Conservation (phyloP, 35 echinoderm and acorn worm species). For the Holothuria glaberrima region DNA sequence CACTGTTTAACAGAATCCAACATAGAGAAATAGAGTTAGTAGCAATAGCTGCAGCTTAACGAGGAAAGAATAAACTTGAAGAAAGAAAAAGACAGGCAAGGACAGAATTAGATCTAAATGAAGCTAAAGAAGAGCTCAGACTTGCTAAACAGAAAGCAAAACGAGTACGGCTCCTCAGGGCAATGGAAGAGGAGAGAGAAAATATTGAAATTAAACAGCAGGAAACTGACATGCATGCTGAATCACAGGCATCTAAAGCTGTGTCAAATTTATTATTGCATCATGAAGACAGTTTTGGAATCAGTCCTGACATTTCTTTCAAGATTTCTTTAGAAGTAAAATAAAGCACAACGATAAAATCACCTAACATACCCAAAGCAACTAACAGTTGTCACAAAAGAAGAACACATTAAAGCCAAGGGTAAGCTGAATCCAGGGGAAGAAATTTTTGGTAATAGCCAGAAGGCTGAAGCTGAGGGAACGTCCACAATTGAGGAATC, state of each 20-base stretch:
- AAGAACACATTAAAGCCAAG: neutral
- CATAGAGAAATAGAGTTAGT: conserved; percentile 22
- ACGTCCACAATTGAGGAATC: no score
- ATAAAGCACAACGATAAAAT: neutral
- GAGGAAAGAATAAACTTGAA: neutral
- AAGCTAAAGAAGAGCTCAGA: neutral
- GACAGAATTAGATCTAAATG: neutral
- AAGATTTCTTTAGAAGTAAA: neutral
- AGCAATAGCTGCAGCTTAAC: neutral
- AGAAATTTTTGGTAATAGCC: neutral
- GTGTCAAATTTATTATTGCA: neutral
- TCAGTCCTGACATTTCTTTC: neutral
- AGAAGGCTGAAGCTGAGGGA: no score
- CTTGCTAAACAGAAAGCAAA: neutral
- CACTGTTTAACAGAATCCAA: neutral
- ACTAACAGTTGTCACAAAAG: neutral
- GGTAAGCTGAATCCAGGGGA: neutral
- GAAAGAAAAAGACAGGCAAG: neutral
- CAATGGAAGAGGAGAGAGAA: neutral
- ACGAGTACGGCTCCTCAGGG: neutral
- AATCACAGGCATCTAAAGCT: conserved; percentile 13
- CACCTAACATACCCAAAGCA: neutral
- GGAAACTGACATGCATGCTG: conserved; percentile 3
- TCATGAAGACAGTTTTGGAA: neutral
- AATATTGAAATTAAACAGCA: neutral